A percentile compares a stretch with the other conserved stretches of the same genome.
Conservation (phyloP, 2,888 invertebrate genomes). For the Neoscelio sp. region DNA sequence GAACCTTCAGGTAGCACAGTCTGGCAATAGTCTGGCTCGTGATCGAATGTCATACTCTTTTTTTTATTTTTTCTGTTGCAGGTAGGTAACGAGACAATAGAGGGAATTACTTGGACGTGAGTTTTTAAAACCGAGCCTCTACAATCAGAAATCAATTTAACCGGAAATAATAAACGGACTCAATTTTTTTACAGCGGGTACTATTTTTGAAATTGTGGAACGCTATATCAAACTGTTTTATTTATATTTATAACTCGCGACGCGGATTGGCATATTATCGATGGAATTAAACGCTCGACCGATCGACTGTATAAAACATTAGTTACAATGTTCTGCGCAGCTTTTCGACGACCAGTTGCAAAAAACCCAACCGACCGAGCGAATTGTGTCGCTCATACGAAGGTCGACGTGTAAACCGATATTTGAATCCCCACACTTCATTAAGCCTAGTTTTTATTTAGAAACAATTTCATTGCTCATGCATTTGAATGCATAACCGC, state of each 20-base stretch:
- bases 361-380: conserved; percentile 58
- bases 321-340: conserved; percentile 63
- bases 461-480: conserved; percentile 56
- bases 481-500: conserved; percentile 46
- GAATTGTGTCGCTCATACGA: conserved; percentile 62
- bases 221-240: conserved; percentile 23
- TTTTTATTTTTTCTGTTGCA: conserved; percentile 74
- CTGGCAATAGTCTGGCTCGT: no score
- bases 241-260: conserved; percentile 50
- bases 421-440: conserved; percentile 61
- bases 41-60: background rate
- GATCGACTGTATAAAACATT: conserved; percentile 57
- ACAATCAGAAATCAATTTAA: conserved; percentile 54
- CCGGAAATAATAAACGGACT: conserved; percentile 39
- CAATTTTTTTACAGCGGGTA: conserved; percentile 10
- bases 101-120: conserved; percentile 6
- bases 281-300: conserved; percentile 35
- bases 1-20: no score
- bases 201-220: conserved; percentile 45
- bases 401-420: conserved; percentile 64
- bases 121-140: conserved; percentile 12
- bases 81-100: conserved; percentile 79
- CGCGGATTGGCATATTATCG: conserved; percentile 47
- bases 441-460: conserved; percentile 54
- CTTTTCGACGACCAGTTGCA: conserved; percentile 61